Base-by-base conservation (phyloP, 2,888 invertebrate species). In the Norana najaformis region DNA sequence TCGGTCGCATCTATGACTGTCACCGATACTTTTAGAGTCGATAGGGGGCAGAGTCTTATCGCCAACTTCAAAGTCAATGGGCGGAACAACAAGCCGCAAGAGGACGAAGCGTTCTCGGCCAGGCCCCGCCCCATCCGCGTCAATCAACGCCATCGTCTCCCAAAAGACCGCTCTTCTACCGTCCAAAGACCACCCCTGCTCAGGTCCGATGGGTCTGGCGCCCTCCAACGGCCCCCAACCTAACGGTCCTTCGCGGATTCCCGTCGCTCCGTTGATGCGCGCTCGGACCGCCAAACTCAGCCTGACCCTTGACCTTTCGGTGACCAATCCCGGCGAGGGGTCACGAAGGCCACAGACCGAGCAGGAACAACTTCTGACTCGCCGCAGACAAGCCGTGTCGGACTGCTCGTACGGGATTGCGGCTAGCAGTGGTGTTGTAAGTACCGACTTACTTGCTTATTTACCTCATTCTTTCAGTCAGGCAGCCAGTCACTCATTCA, bases 241-340 rank as follows among this genome's bases (percentile, higher is more conserved):
- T 35, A 85, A 85, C 18, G 85, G 85, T 14, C 85, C 85, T 0
- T 85, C 85, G 35, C 89, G 91, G 41, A 90, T 92, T 36, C 92
- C 92, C 30, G 88, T 92, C 39, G 91, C 91, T 36, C 92, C 92
- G 90, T 11, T 85, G 85, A 37, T 37, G 85, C 90, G 92, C 20
- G 90, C 90, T 18, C 92, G 92, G 20, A 92, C 92, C 13, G 89
- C 92, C 23, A 92, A 91, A 83, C 91, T 92, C 89, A 92, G 92
- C 90, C 90, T 92, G 38, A 92, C 92, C 88, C 91, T 92, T 37
- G 92, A 92, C 91, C 91, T 92, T 38, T 92, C 92, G 41, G 91
- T 92, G 41, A 91, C 92, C 38, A 92, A 92, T 89, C 91, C 92
- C 36, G 91, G 91, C 36, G 85, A 37, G 13, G 85, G 36, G 18